Evolutionary conservation across 2,797 vertebrate species (phyloP), one percentile per base, ranked within the genome.

Genomic region (Brachyalestes nurse): DNA sequence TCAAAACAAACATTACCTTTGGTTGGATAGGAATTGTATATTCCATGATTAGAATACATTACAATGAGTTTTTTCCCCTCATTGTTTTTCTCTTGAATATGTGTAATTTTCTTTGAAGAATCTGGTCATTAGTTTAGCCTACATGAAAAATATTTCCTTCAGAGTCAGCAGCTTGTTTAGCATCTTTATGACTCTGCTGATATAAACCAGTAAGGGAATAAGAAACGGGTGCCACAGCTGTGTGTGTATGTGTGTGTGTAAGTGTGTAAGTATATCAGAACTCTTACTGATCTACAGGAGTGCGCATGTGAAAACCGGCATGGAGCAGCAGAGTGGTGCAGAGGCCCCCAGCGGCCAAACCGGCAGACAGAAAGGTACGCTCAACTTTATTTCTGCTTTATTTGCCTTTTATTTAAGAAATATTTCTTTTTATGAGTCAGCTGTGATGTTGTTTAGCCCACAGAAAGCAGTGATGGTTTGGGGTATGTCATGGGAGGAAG

Each of bases 291-390:
- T 82, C 73, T 61, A 65, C 90, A 94, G 94, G 91, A 90, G 77
- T 55, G 8, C 75, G 8, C 17, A 82, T 5, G 72, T 75, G 45
- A 87, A 91, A 87, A 82, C 75, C 86, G 82, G 76, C 88, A 79
- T 84, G 4, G 87, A 92, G 88, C 89, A 87, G 85, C 89, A 82
- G 73, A 83, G 88, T n/a, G 77, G 83, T 83, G 86, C 82, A 47
- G 83, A 91, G 38, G 86, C 83, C 89, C 90, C 91, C 87, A 75
- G 34, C 21, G 88, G 88, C 86, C 88, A 88, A 74, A 84, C 84
- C 88, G 60, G 83, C 89, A 79, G 67, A 81, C 91, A 89, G 88
- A 93, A 91, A 94, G 93, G 94, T 95, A 94, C 86, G 61, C 45
- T 51, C 53, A 72, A 81, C 55, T 69, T 72, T 57, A 75, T 69